Evolutionary conservation across 2,113 vertebrate species (phyloP), one percentile per base, ranked within the genome.

Genomic region (Anhinga anhinga): DNA sequence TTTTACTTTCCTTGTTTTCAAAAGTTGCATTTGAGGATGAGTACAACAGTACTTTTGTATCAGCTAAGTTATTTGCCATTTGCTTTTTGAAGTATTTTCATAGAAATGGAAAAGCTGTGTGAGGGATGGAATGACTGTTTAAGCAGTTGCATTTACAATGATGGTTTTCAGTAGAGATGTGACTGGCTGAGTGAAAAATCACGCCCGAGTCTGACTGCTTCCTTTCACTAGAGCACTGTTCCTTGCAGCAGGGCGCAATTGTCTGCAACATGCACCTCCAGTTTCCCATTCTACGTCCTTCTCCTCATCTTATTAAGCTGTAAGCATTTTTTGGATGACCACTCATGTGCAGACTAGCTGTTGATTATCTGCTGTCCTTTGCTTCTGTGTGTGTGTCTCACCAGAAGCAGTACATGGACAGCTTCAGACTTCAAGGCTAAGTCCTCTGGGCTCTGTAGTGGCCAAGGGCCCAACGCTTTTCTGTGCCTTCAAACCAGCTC

Each of bases 131-230:
- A 3, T 40, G 29, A 4, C 61, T 47, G 0, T 44, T 62, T 3
- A 17, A 61, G 66, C 44, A 36, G 3, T 14, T 77, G 49, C 27
- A 2, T 4, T 86, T 40, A 4, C 53, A 25, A 1, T 3, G 55
- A 11, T 34, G 58, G 4, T 36, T 82, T 83, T 38, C 58, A 69
- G 58, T 5, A 65, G 66, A 29, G 16, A 29, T 15, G 44, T 0
- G 3, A 15, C 52, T 53, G 40, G 53, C 69, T 32, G 66, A 66
- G 65, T 38, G 27, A 29, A 47, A 42, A 74, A 29, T 22, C 56
- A 4, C 0, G 0, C 23, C 38, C 0, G 0, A 18, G 61, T 22
- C 38, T 45, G 50, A 13, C 81, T 84, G 25, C n/a, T 87, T 45
- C 22, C 58, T 45, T 50, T 15, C 3, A 1, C 27, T 6, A 12